Conservation (phyloP, 2,797 vertebrate species). For the Dryobates pubescens region DNA sequence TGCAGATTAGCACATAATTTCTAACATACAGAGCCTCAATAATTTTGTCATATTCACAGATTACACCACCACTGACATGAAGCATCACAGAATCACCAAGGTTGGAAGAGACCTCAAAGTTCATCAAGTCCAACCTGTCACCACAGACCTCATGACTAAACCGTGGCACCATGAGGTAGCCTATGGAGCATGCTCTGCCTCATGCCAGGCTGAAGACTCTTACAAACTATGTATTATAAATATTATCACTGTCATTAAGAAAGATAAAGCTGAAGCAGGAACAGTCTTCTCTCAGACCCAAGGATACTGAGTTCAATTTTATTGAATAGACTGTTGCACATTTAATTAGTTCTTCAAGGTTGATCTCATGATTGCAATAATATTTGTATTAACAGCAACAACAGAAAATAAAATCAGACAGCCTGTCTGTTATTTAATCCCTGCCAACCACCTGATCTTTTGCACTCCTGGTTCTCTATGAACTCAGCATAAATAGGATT, state of each 20-base stretch:
- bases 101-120: too few relatives aligned
- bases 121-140: too few relatives aligned
- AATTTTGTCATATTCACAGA: not conserved
- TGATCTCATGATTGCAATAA: not conserved
- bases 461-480: not conserved
- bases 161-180: not conserved
- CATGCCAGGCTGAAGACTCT: not conserved
- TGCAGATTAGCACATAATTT: not conserved
- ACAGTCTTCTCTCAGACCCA: not conserved
- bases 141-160: too few relatives aligned
- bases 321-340: not conserved
- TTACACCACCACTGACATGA: rapidly evolving
- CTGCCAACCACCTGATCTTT: not conserved
- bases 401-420: not conserved
- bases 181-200: not conserved
- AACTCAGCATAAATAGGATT: not conserved
- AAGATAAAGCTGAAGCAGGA: not conserved
- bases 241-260: not conserved
- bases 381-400: not conserved
- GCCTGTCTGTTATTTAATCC: not conserved
- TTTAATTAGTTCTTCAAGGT: not conserved
- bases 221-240: not conserved
- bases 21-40: not conserved
- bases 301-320: not conserved
- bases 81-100: too few relatives aligned